Conservation (phyloP, 2,888 invertebrate species). For the Drosophila sordidapex region DNA sequence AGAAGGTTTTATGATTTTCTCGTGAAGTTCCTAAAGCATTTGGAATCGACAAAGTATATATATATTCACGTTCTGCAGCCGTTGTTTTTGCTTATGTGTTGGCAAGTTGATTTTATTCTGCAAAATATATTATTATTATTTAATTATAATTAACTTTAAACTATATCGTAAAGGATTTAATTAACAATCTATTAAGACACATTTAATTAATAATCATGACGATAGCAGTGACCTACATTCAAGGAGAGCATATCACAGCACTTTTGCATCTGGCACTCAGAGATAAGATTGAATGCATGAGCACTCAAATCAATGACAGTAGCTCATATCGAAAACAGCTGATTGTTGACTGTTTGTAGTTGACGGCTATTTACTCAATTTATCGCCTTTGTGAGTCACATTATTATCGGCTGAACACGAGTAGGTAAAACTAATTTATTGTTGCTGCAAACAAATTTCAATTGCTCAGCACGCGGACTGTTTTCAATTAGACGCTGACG, state of each 20-base stretch:
- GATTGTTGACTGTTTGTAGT: conserved; percentile 1
- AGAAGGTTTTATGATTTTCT: not conserved
- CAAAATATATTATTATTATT: no score
- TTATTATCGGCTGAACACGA: conserved; percentile 38
- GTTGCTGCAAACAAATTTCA: conserved; percentile 52
- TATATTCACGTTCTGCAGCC: not conserved
- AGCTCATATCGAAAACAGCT: conserved; percentile 42
- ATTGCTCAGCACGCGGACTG: conserved; percentile 36
- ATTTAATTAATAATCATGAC: not conserved
- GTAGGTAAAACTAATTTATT: conserved; percentile 49
- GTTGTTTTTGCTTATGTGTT: no score
- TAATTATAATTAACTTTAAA: no score
- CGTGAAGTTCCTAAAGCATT: not conserved
- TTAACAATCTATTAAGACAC: not conserved
- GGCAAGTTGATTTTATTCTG: no score
- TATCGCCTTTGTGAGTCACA: conserved; percentile 39
- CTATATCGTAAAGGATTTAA: no score
- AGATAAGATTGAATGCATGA: not conserved
- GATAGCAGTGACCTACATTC: not conserved
- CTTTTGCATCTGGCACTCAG: not conserved
- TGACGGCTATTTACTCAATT: conserved; percentile 31
- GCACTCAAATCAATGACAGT: conserved; percentile 4
- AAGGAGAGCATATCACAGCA: not conserved
- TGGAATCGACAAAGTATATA: not conserved
- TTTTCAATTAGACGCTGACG: conserved; percentile 63